Percentiles rank a stretch among this genome's conserved stretches.
These are phyloP conservation scores for Eolophus roseicapilla DNA, from an alignment of 2,113 vertebrate genomes.

Conservation along the genomic window DNA sequence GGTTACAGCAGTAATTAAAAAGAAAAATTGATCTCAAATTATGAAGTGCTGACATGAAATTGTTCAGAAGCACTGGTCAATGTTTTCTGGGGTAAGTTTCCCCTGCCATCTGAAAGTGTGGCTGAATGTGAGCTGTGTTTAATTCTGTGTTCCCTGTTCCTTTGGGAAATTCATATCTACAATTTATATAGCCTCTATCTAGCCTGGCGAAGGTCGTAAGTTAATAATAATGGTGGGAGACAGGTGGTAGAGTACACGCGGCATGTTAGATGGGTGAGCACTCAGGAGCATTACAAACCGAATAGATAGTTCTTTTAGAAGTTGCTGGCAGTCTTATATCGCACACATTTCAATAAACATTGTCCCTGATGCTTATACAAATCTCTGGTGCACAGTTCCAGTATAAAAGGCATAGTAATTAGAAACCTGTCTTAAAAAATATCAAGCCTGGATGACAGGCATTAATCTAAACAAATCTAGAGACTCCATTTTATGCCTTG, in stretches of 20 bases:
- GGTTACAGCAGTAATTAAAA: neutral
- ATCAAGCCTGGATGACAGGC: neutral
- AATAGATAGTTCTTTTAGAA: neutral
- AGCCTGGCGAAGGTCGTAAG: neutral
- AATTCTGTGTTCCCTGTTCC: neutral
- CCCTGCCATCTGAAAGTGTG: neutral
- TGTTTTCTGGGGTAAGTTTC: neutral
- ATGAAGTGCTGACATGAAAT: neutral
- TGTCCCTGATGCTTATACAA: neutral
- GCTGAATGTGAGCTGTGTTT: neutral
- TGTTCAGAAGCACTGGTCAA: neutral
- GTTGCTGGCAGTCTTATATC: neutral
- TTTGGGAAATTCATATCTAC: neutral
- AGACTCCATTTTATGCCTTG: neutral
- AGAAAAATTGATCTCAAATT: neutral
- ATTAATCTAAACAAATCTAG: neutral
- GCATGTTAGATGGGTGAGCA: neutral
- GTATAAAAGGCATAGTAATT: neutral
- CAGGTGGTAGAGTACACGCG: neutral
- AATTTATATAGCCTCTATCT: neutral
- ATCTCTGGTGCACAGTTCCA: neutral
- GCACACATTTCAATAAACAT: neutral
- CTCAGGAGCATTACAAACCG: neutral
- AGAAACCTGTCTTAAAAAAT: slow-evolving; percentile 1
- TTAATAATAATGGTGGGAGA: neutral